Evolutionary conservation across 1,140 invertebrate species (phyloP), one percentile per base, ranked within the genome.

Genomic region (Akabosia matsudoensis): DNA sequence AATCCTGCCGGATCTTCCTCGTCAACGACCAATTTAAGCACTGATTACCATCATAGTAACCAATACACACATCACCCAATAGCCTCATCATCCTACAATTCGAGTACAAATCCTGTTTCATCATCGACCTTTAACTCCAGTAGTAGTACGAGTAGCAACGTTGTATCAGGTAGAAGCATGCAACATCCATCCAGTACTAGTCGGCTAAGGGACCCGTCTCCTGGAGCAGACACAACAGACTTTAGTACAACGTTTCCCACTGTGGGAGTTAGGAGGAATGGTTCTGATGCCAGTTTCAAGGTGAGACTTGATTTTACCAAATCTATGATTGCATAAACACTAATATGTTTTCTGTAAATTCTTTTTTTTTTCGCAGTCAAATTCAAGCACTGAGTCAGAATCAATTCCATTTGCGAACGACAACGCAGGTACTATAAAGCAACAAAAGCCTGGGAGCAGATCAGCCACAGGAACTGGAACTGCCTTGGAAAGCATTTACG

Each of bases 351-450:
- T 45, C 37, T 45, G 7, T 56, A 56, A 56, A 56, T 22, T 56
- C 3, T 56, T 7, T 3, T 61, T 83, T 7, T 22, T 61, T 33
- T 88, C 87, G 14, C 88, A 96, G 91, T 97, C 95, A 82, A 96
- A 91, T 87, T 96, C 95, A 77, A 97, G 95, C 86, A 95, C 94
- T 73, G 93, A 97, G 87, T 97, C 95, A 28, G 96, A 98, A 85
- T 96, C 95, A 80, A 89, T 99, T 84, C 97, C 97, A 51, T 99
- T 99, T 86, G 97, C 97, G 76, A 98, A 98, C 85, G 97, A 99
- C 84, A 98, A 98, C 86, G 95, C 96, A 37, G 97, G 97, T 14
- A 99, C 97, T 30, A 98, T 99, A 83, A 97, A 97, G 82, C 93
- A 93, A 80, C 86, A 91, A 76, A 80, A 82, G 33, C 76, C 80